These are phyloP conservation scores for Psilopsiagon aymara DNA, from an alignment of 2,113 vertebrate species.

Conservation along the genomic window DNA sequence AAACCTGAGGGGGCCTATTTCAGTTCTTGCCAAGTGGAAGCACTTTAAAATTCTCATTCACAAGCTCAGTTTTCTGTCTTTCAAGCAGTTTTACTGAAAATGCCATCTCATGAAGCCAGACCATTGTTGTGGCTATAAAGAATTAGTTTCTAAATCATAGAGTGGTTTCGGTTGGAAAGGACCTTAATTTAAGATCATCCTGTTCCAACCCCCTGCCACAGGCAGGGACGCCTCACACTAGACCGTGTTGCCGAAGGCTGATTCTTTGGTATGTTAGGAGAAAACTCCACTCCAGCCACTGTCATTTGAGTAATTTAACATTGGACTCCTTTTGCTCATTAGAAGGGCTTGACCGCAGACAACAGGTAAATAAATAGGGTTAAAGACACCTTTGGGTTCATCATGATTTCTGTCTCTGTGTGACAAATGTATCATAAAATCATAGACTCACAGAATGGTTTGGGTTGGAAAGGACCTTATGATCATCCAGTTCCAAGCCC, in stretches of 20 bases:
- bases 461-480: not conserved
- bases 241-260: not conserved
- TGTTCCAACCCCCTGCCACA: not conserved
- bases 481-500: not conserved
- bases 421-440: not conserved
- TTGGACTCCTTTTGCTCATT: not conserved
- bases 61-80: not conserved
- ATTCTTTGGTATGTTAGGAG: not conserved
- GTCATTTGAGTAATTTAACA: not conserved
- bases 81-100: not conserved
- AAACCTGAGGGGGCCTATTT: conserved; percentile 33
- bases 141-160: not conserved
- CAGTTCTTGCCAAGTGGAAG: conserved; percentile 4
- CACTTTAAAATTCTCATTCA: not conserved
- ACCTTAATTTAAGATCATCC: not conserved
- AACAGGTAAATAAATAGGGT: not conserved
- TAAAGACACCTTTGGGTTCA: not conserved
- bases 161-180: not conserved
- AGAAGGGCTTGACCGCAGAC: not conserved
- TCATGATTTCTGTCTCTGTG: not conserved
- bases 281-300: not conserved
- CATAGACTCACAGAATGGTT: too few species aligned
- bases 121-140: not conserved
- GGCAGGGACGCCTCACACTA: not conserved
- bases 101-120: not conserved